Evolutionary conservation across 2,797 vertebrate species (phyloP), one percentile per base, ranked within the genome.

Genomic region (Enteromius unitaeniatus): DNA sequence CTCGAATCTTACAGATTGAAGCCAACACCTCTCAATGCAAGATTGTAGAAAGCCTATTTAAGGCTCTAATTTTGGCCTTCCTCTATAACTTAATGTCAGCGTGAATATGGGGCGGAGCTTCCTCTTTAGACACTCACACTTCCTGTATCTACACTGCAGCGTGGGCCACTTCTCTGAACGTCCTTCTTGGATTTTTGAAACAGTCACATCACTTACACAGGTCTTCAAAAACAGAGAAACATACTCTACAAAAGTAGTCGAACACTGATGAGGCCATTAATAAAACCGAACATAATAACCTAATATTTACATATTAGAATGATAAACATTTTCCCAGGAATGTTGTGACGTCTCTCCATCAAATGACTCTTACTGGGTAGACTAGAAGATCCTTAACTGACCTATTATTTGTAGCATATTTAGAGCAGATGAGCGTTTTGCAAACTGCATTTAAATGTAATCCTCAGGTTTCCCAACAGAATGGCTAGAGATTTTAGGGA

Each of bases 31-130:
- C 49, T 49, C 58, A 64, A 19, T 19, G 34, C 73, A 37, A 67
- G 64, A 84, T 67, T 69, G 40, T 6, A 42, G 8, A 80, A 80
- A 58, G 37, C n/a, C 23, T 28, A 58, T 84, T 82, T 49, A 82
- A 55, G 7, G n/a, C n/a, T 13, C 45, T 82, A 75, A 86, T 82
- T 60, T 69, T 19, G 23, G 51, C 5, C 74, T 58, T 80, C 58
- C 40, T 23, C 60, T 74, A 31, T 70, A 83, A 64, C 51, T 62
- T 73, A 58, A 78, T 60, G 53, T 40, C 75, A 72, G 40, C 7
- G 11, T 67, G 26, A 78, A 58, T 26, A 58, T 10, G 9, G 19
- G 82, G n/a, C 3, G 34, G 60, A 53, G 40, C 76, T 73, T 85
- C 74, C 64, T 62, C 37, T 76, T 81, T n/a, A 64, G 13, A 53